Evolutionary conservation across 2,888 invertebrate species (phyloP), one percentile per base, ranked within the genome.

Genomic region (Nysson spinosus): DNA sequence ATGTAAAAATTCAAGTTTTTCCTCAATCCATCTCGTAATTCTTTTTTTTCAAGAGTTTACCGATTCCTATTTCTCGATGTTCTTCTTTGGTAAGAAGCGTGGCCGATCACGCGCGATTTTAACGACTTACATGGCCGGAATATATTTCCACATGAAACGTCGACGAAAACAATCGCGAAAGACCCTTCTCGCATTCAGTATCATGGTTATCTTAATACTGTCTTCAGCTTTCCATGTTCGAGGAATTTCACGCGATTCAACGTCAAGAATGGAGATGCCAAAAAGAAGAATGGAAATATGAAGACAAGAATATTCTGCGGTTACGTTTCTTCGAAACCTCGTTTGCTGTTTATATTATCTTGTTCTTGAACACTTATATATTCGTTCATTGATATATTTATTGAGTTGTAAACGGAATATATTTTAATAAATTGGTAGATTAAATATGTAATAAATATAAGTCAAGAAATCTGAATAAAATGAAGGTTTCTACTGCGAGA

Each of bases 71-170:
- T 56, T 28, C 56, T n/a, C 44, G 22, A 6, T 46, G 22, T 49
- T 52, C 46, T 28, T 28, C 43, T 30, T 24, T 28, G 50, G 20
- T 4, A 35, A 37, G 32, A 30, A 50, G 44, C 30, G 52, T 12
- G 50, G 20, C 44, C 56, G 62, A 67, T 70, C 70, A 72, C 71
- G 71, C 63, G 60, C 67, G 55, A 54, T 72, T 63, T 72, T 72
- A 72, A 72, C 70, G 70, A 56, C 70, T 56, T 49, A 63, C 71
- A 67, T 43, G 57, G 44, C 4, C 34, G 50, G 71, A 72, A 72
- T 72, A 72, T 50, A 58, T 62, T 69, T 58, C 67, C 62, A 54
- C 69, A 17, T 52, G 43, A 47, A 43, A 44, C 65, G 30, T 50
- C 49, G 44, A 50, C 28, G 50, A 42, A 49, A 64, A 66, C 50